These are phyloP conservation scores for Ditula angustiorana DNA, from an alignment of 2,888 invertebrate species.

Conservation along the genomic window DNA sequence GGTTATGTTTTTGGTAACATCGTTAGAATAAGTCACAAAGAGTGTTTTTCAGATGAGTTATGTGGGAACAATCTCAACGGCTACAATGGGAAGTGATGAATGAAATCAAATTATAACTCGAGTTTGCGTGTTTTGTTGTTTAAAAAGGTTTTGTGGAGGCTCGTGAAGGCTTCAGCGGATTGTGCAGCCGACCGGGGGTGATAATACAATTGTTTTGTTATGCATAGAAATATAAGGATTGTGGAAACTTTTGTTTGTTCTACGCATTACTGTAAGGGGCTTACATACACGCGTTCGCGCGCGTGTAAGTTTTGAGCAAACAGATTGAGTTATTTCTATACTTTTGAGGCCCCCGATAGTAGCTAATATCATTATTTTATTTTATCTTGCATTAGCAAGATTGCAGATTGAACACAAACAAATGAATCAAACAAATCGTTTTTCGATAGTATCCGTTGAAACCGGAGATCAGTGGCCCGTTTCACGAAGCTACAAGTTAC, in stretches of 20 bases:
- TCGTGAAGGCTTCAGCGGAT: not conserved
- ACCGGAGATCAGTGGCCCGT: too few species aligned
- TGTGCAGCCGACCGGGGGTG: not conserved
- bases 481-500: too few species aligned
- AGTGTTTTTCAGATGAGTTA: constrained; percentile 7
- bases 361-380: too few species aligned
- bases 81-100: constrained; percentile 14
- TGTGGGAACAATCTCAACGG: not conserved
- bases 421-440: too few species aligned
- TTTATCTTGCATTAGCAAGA: too few species aligned
- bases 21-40: constrained; percentile 7
- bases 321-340: too few species aligned
- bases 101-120: constrained; percentile 20
- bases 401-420: too few species aligned
- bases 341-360: too few species aligned
- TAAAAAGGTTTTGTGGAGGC: constrained; percentile 9
- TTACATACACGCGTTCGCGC: not conserved
- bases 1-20: not conserved
- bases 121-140: constrained; percentile 12
- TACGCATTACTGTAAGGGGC: not conserved
- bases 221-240: not conserved
- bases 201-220: constrained; percentile 4
- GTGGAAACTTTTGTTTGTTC: not conserved
- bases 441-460: too few species aligned
- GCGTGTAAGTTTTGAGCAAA: too few species aligned